Evolutionary conservation across 1,140 invertebrate species (phyloP).

Genomic region (Drosophila seguyi): DNA sequence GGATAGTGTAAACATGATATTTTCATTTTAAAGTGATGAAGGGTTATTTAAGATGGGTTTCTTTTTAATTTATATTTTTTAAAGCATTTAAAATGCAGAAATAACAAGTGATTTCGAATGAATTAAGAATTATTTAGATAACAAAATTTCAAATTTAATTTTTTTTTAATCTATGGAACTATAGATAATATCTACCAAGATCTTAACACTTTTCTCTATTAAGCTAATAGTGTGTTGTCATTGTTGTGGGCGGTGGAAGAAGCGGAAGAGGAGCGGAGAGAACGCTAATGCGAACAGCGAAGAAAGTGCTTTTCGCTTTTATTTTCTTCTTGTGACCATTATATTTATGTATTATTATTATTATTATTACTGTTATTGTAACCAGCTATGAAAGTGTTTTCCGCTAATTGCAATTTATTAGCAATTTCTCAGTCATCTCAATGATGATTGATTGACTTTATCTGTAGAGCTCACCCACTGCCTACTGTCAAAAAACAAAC

Average conservation of each 20-base stretch:
- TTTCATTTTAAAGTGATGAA: not conserved
- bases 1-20: not conserved
- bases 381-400: conserved; percentile 40
- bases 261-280: conserved; percentile 9
- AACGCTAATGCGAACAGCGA: conserved; percentile 6
- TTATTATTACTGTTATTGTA: conserved; percentile 18
- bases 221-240: not conserved
- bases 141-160: too few species aligned
- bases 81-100: not conserved
- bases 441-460: conserved; percentile 55
- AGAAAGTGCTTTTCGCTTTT: conserved; percentile 56
- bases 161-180: too few species aligned
- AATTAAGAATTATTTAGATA: too few species aligned
- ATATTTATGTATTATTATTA: not conserved
- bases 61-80: not conserved
- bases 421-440: conserved; percentile 56
- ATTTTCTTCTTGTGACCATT: conserved; percentile 16
- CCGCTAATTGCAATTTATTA: conserved; percentile 60
- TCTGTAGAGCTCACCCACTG: conserved; percentile 10
- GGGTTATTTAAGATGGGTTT: not conserved
- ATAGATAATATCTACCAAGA: not conserved
- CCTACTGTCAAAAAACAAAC: conserved; percentile 10
- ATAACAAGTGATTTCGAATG: not conserved
- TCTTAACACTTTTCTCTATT: not conserved
- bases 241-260: conserved; percentile 43